A percentile compares a stretch with the other conserved stretches of the same genome.
These are phyloP conservation scores for Macrotrachela quadricornifera DNA, from an alignment of 1,140 invertebrate genomes.

Conservation along the genomic window DNA sequence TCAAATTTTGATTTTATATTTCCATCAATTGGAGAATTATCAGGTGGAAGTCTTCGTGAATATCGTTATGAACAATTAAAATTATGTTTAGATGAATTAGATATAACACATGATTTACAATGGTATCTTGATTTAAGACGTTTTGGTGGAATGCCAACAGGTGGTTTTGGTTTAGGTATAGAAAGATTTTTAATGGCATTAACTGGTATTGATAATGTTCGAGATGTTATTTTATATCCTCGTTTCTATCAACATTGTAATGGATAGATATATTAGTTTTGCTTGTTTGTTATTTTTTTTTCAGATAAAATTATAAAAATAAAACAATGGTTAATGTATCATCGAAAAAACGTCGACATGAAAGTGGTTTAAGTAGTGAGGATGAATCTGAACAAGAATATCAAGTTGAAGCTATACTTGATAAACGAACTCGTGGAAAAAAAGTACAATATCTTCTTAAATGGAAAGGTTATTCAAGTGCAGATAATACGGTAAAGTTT, in stretches of 20 bases:
- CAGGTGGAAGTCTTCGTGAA: conserved; percentile 8
- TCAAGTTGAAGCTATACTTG: conserved; percentile 69
- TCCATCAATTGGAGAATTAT: conserved; percentile 5
- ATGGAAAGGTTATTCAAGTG: conserved; percentile 58
- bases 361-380: conserved; percentile 27
- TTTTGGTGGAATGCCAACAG: not conserved
- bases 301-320: no score
- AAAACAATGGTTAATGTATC: no score
- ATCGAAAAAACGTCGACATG: no score
- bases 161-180: conserved; percentile 7
- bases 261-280: no score
- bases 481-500: conserved; percentile 22
- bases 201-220: conserved; percentile 1
- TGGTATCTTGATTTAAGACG: conserved; percentile 6
- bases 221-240: conserved; percentile 3
- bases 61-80: not conserved
- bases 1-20: conserved; percentile 7
- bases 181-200: conserved; percentile 6
- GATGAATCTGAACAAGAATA: conserved; percentile 42
- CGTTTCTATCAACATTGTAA: conserved; percentile 2
- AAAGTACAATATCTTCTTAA: conserved; percentile 68
- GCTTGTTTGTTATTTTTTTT: no score
- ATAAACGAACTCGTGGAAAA: conserved; percentile 50
- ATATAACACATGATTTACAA: not conserved
- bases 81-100: not conserved